A percentile compares a stretch with the other conserved stretches of the same genome.
These are phyloP conservation scores for Sminthurides aquaticus DNA, from an alignment of 2,888 invertebrate species.

Conservation along the genomic window DNA sequence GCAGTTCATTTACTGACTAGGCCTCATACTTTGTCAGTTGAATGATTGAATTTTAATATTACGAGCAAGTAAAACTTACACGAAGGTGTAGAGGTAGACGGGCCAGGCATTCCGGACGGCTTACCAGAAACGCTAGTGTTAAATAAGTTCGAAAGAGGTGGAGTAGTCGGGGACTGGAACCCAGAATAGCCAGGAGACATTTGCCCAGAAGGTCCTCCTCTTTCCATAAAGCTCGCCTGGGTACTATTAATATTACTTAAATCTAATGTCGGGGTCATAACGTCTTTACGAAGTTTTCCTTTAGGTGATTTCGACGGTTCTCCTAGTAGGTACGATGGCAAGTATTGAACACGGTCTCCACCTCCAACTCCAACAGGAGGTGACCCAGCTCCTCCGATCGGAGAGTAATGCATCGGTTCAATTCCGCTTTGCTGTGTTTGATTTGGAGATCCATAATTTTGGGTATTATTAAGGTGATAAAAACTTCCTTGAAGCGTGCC, in stretches of 20 bases:
- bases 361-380: background rate
- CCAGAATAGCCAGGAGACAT: background rate
- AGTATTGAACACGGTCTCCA: slow-evolving; percentile 2
- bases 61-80: background rate
- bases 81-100: background rate
- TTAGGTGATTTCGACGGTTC: slow-evolving; percentile 18
- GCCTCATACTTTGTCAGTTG: too few species aligned
- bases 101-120: background rate
- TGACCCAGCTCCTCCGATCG: slow-evolving; percentile 3
- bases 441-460: background rate
- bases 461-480: background rate
- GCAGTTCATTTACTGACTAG: background rate
- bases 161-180: slow-evolving; percentile 2
- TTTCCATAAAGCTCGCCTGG: background rate
- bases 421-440: background rate
- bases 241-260: slow-evolving; percentile 3
- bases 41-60: too few species aligned
- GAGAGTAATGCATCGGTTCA: slow-evolving; percentile 19
- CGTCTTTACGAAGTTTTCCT: slow-evolving; percentile 16
- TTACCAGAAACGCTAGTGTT: background rate
- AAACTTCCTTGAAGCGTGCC: background rate
- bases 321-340: slow-evolving; percentile 17
- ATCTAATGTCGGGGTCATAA: slow-evolving; percentile 13
- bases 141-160: background rate
- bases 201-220: background rate